Base-by-base conservation (phyloP, 2,113 vertebrate species). In the Turdus rufiventris region DNA sequence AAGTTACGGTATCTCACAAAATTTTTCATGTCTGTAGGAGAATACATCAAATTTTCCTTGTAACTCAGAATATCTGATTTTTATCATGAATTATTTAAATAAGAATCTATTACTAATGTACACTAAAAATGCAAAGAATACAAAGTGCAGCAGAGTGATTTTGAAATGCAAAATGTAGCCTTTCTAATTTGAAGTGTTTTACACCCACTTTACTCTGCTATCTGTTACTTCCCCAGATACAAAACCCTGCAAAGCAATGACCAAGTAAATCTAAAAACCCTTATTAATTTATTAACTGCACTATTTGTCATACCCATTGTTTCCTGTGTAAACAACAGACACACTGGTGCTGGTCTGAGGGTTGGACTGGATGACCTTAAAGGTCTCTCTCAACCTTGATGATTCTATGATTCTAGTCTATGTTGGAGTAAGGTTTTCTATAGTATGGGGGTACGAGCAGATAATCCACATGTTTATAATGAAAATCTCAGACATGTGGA, bases 381-480 rank as follows among this genome's bases (percentile, higher is more conserved):
- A 45, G 8, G 12, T 43, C 11, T 29, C 38, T 76, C 60, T 21
- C 45, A 86, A 28, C 8, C 14, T 10, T 53, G 33, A 60, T 60
- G 11, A 68, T 23, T 51, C 26, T 60, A 17, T 76, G 33, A 43
- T 26, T 76, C 25, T 56, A 6, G 57, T 85, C 23, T 42, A 2
- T 21, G 18, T 43, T 60, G 36, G 53, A 85, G 19, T 60, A 63
- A 12, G 18, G 3, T 56, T 72, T 89, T 50, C 9, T 34, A 2
- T 42, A 8, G 4, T n/a, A 25, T 24, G 9, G 45, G 16, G 10
- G 5, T 45, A 81, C 13, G 18, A 61, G 9, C 25, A 71, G 51
- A 29, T 14, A 4, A 5, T 28, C n/a, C 24, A 47, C 5, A 14
- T 0, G 0, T 18, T 57, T 47, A 47, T 8, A 2, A 68, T 25